These are phyloP conservation scores for Brachyhypopomus gauderio DNA, from an alignment of 2,113 vertebrate species.

Conservation along the genomic window DNA sequence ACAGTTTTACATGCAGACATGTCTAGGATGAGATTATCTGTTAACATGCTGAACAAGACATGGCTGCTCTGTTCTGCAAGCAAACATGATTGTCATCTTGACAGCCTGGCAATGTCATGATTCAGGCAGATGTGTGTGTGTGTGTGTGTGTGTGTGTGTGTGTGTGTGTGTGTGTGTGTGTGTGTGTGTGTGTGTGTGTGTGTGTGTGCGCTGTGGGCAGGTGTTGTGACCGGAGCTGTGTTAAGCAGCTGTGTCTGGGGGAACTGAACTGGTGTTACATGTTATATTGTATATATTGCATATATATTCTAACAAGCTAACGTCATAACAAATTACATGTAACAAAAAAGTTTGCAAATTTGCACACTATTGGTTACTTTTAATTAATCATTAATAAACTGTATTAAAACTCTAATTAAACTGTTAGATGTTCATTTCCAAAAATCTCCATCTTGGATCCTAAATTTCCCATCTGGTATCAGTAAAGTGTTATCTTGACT, in stretches of 20 bases:
- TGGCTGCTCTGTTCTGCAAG: background rate
- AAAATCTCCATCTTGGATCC: too few species aligned
- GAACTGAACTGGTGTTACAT: constrained; percentile 9
- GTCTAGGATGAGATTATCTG: background rate
- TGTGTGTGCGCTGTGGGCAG: constrained; percentile 13
- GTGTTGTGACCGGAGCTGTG: constrained; percentile 13
- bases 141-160: constrained; percentile 14
- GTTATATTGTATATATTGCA: background rate
- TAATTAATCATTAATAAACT: too few species aligned
- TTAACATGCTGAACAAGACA: constrained; percentile 5
- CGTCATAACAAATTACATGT: background rate
- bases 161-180: constrained; percentile 10
- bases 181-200: constrained; percentile 9
- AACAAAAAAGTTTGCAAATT: background rate
- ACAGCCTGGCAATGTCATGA: constrained; percentile 13
- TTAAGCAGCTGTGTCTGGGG: background rate
- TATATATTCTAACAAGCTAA: background rate
- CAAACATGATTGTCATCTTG: background rate
- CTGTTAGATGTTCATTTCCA: too few species aligned
- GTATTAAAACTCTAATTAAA: too few species aligned
- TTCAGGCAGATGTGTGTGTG: constrained; percentile 14
- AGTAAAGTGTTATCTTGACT: too few species aligned
- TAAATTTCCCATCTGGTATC: too few species aligned
- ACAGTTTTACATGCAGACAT: background rate
- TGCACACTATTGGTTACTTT: too few species aligned